phyloP scores from a whole-genome alignment of 2,797 vertebrate genomes.

The Acrossocheilus wenchowensis region DNA sequence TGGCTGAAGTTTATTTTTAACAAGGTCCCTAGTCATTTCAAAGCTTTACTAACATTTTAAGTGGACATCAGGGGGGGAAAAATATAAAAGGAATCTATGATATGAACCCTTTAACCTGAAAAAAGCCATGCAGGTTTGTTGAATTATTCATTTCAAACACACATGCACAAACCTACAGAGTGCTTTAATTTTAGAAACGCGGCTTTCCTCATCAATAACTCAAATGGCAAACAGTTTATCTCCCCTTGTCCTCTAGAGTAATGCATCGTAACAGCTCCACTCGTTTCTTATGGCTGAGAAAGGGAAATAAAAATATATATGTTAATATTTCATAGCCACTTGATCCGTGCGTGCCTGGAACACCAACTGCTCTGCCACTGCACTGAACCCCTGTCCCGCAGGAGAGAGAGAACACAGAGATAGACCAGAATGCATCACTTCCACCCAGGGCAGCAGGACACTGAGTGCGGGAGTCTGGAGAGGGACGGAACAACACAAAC shows the following conservation, averaged over 20 bases:
- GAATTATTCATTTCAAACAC: slow-evolving; percentile 56
- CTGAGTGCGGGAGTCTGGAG: background rate
- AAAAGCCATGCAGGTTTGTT: background rate
- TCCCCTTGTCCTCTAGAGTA: slow-evolving; percentile 59
- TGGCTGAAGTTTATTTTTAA: background rate
- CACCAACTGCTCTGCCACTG: slow-evolving; percentile 67
- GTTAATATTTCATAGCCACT: slow-evolving; percentile 76
- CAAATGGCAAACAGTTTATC: slow-evolving; percentile 74
- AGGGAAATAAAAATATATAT: slow-evolving; percentile 69
- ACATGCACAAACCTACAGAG: slow-evolving; percentile 20
- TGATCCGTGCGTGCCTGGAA: slow-evolving; percentile 65
- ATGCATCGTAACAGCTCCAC: slow-evolving; percentile 68
- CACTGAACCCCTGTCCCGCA: slow-evolving; percentile 50
- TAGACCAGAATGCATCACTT: slow-evolving; percentile 22
- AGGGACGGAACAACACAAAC: background rate
- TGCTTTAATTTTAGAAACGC: slow-evolving; percentile 63
- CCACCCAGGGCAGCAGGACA: background rate
- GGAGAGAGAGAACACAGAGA: slow-evolving; percentile 16
- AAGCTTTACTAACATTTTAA: slow-evolving; percentile 24
- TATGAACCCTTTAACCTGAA: slow-evolving; percentile 14
- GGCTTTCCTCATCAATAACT: slow-evolving; percentile 74
- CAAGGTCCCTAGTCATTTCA: background rate
- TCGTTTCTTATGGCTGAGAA: slow-evolving; percentile 68
- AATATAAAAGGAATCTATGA: background rate
- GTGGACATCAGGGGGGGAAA: slow-evolving; percentile 3